These are phyloP conservation scores for Tenualosa thibaudeaui DNA, from an alignment of 2,797 vertebrate species.

Conservation along the genomic window DNA sequence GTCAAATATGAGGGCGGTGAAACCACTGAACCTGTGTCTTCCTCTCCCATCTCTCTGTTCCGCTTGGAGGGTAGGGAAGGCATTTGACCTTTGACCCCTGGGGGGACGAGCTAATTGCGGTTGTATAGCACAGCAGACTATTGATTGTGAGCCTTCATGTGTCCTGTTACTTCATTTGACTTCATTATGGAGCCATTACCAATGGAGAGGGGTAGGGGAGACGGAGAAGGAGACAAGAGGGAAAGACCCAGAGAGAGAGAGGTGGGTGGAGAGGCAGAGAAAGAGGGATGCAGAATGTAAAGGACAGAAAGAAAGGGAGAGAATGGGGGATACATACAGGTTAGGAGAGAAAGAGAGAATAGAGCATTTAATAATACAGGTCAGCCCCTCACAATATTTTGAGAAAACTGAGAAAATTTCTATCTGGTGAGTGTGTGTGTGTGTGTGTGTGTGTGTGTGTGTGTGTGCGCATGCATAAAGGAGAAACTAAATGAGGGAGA, in stretches of 20 bases:
- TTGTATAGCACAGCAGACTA: conserved; percentile 58
- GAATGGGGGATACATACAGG: not conserved
- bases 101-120: conserved; percentile 57
- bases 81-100: conserved; percentile 59
- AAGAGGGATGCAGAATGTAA: not conserved
- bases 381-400: not conserved
- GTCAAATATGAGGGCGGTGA: not conserved
- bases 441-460: not conserved
- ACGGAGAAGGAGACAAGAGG: too few species aligned
- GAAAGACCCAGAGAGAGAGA: too few species aligned
- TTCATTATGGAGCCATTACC: conserved; percentile 51
- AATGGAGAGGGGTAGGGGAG: too few species aligned
- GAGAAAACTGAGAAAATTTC: not conserved
- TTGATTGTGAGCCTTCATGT: conserved; percentile 42
- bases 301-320: not conserved
- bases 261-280: not conserved
- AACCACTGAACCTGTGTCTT: not conserved
- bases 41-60: conserved; percentile 7
- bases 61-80: conserved; percentile 47
- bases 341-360: not conserved
- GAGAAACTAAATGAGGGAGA: not conserved
- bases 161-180: conserved; percentile 42
- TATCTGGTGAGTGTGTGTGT: too few species aligned
- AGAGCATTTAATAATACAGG: not conserved
- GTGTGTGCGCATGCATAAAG: too few species aligned